Percentiles rank a stretch among this genome's conserved stretches.
phyloP scores from a whole-genome alignment of 1,140 invertebrate genomes.

The Caenorhabditis elegans region DNA sequence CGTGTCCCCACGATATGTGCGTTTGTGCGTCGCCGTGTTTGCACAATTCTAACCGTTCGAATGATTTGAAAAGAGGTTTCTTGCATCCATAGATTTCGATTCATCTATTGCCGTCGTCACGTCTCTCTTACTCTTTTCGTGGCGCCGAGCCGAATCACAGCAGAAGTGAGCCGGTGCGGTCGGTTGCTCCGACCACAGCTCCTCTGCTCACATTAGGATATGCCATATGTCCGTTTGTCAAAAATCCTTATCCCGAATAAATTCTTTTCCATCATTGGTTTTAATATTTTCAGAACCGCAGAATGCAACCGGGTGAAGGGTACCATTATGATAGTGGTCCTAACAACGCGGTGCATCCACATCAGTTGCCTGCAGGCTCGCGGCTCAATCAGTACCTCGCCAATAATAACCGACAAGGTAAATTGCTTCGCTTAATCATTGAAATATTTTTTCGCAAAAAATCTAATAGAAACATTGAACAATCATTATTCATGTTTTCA shows the following conservation, averaged over 20 bases:
- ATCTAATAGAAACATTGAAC: not conserved
- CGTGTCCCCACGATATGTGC: not conserved
- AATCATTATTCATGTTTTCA: not conserved
- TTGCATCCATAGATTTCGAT: not conserved
- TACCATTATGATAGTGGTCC: constrained; percentile 6
- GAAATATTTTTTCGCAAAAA: no score
- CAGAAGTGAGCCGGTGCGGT: not conserved
- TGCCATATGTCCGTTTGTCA: not conserved
- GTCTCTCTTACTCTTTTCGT: not conserved
- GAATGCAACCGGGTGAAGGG: not conserved
- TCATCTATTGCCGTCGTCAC: not conserved
- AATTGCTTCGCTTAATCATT: not conserved
- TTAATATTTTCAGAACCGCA: not conserved
- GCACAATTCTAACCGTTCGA: constrained; percentile 25
- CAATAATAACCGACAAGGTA: constrained; percentile 22
- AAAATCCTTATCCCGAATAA: no score
- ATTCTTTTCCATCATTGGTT: no score
- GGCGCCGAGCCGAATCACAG: not conserved
- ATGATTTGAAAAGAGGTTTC: not conserved
- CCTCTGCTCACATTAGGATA: not conserved
- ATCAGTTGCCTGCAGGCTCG: not conserved
- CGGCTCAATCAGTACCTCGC: constrained; percentile 8
- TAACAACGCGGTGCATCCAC: not conserved
- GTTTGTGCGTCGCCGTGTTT: not conserved
- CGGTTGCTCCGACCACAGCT: not conserved